Base-by-base conservation (phyloP, 2,113 vertebrate species). In the Heptranchias perlo region DNA sequence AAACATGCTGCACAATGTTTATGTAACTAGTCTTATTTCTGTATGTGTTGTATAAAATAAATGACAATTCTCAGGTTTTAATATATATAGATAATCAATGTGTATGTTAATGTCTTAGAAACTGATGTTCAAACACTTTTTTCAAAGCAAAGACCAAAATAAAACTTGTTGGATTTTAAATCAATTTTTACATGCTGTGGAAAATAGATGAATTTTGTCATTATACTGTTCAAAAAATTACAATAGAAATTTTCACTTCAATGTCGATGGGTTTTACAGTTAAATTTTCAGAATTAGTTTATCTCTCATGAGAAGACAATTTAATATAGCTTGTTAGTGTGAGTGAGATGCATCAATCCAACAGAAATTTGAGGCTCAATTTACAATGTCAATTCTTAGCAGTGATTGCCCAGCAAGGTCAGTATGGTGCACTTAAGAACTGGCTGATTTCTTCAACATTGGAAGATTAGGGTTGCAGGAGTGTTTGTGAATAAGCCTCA, bases 71-170 rank as follows among this genome's bases (percentile, higher is more conserved):
- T 95, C 94, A 95, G 47, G 64, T 54, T 54, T 54, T 6, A 54
- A 54, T 54, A 54, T 54, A 54, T 54, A 54, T 54, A 82, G 69
- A 13, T 28, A 23, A 69, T 69, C 23, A 47, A 44, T 82, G 16
- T 82, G 39, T 89, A 89, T 91, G 58, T 91, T 58, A 91, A 31
- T 89, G 47, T 52, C 44, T 52, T 52, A 28, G 28, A 4, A 52
- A 58, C 87, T 58, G 25, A 91, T 91, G n/a, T 54, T 58, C 58
- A 28, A 91, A 91, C 31, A 31, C 25, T 69, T n/a, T n/a, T 67
- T 67, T 67, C 28, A 49, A 95, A 95, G 25, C 44, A 69, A 95
- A 95, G 58, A 39, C 44, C 23, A 95, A 95, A 69, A 95, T 31
- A 95, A 95, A 95, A 31, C 11, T 91, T 49, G 0, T 23, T 86